Evolutionary conservation across 2,113 vertebrate genomes (phyloP), one percentile per base, ranked within the genome.

Genomic region (Vireo altiloquus): DNA sequence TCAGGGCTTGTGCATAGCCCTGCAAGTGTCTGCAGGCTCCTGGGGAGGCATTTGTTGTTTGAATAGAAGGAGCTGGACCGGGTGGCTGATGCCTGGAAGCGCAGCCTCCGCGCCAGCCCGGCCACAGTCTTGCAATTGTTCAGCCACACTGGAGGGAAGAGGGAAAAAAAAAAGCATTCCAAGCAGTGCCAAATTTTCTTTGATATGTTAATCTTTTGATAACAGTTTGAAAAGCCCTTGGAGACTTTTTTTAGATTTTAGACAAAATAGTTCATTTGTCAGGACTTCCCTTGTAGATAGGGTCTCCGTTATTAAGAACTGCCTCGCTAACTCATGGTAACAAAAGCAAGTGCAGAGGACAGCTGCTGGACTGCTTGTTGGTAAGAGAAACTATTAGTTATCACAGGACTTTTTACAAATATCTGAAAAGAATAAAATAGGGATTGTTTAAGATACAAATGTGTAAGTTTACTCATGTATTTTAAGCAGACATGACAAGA

Each of bases 181-280:
- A 71, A 95, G 93, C 95, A 94, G 89, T 96, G 83, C 96, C 97
- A 96, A 94, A 95, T 95, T 96, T 96, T 94, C 95, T 98, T 98
- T 97, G 94, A 96, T 97, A 94, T 96, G 88, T 95, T 97, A 96
- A 92, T 97, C 89, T 97, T 96, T 94, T 97, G 96, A 97, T 97
- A 98, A 95, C 78, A 97, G 87, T 94, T 97, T 89, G 93, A 95
- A 96, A 96, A 96, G 96, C 91, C 90, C 90, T 95, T 93, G 93
- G 94, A 97, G 97, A 97, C 80, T 95, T 98, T 96, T 95, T 97
- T 97, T 96, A 96, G 96, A 92, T 93, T 97, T 97, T 87, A 97
- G 96, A 97, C 97, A 96, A 97, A 97, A 97, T 97, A 97, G 97
- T 97, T 97, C 96, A 97, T 96, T 97, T 96, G 96, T 97, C 96